These are phyloP conservation scores for Sipha maydis DNA, from an alignment of 2,888 invertebrate species.

Conservation along the genomic window DNA sequence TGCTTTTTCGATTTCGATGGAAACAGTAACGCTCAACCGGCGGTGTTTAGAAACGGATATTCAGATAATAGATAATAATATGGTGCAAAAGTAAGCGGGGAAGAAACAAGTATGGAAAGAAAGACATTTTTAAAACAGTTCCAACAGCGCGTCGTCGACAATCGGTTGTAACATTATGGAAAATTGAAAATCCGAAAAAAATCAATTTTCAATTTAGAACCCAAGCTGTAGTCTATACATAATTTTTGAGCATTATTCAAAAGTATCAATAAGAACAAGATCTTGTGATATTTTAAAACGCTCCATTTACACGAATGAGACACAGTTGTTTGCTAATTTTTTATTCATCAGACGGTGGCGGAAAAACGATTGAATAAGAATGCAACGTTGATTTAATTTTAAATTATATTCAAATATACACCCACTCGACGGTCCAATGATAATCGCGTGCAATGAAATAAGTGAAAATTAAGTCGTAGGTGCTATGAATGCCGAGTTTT, in stretches of 20 bases:
- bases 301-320: background rate
- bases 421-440: too few species aligned
- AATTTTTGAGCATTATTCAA: too few species aligned
- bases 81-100: too few species aligned
- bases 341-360: background rate
- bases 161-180: background rate
- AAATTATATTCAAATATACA: background rate
- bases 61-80: too few species aligned
- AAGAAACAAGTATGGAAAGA: background rate
- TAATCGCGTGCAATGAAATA: conserved; percentile 19
- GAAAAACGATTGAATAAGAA: background rate
- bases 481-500: background rate
- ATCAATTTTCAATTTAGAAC: background rate
- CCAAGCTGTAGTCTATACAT: background rate
- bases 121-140: conserved; percentile 32
- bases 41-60: background rate
- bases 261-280: background rate
- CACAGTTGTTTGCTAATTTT: conserved; percentile 3
- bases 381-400: background rate
- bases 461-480: background rate
- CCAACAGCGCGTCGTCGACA: background rate
- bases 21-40: background rate
- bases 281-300: background rate
- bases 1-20: background rate
- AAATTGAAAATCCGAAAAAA: background rate